Conservation (phyloP, 2,888 invertebrate species). For the Azorinus chamasolen region DNA sequence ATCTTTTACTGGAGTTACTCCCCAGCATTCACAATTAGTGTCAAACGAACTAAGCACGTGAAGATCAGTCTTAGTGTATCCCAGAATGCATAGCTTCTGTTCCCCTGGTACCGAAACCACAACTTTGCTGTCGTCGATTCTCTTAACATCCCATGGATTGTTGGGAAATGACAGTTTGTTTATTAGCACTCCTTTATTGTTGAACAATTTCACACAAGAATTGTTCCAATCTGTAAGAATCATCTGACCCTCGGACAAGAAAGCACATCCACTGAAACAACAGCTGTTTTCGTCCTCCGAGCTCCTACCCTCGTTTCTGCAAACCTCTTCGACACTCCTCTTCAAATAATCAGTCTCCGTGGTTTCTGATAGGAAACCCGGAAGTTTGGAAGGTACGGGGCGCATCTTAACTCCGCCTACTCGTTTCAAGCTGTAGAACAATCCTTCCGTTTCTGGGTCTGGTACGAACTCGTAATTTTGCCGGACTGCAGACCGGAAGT, state of each 20-base stretch:
- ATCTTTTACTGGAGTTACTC: slow-evolving; percentile 39
- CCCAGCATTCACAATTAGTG: slow-evolving; percentile 60
- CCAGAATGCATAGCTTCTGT: slow-evolving; percentile 39
- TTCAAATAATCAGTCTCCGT: slow-evolving; percentile 41
- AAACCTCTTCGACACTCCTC: slow-evolving; percentile 19
- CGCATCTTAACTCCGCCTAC: slow-evolving; percentile 42
- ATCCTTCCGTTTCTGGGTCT: slow-evolving; percentile 37
- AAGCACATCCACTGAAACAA: slow-evolving; percentile 52
- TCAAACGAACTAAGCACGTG: slow-evolving; percentile 35
- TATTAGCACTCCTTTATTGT: slow-evolving; percentile 39
- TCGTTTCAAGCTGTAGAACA: slow-evolving; percentile 26
- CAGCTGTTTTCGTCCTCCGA: slow-evolving; percentile 41
- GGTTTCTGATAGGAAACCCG: slow-evolving; percentile 53
- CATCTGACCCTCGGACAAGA: slow-evolving; percentile 40
- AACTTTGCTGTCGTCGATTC: slow-evolving; percentile 43
- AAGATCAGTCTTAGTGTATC: slow-evolving; percentile 37
- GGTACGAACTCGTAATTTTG: slow-evolving; percentile 56
- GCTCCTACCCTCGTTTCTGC: slow-evolving; percentile 29
- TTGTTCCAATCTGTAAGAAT: slow-evolving; percentile 63
- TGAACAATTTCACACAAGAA: slow-evolving; percentile 57
- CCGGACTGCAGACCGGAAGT: slow-evolving; percentile 50
- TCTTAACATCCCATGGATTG: slow-evolving; percentile 61
- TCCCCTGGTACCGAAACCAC: slow-evolving; percentile 57
- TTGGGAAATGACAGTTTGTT: slow-evolving; percentile 39
- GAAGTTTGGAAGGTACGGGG: slow-evolving; percentile 46